Conservation (phyloP, 2,888 invertebrate genomes). For the Chamaedrilus cognettii region DNA sequence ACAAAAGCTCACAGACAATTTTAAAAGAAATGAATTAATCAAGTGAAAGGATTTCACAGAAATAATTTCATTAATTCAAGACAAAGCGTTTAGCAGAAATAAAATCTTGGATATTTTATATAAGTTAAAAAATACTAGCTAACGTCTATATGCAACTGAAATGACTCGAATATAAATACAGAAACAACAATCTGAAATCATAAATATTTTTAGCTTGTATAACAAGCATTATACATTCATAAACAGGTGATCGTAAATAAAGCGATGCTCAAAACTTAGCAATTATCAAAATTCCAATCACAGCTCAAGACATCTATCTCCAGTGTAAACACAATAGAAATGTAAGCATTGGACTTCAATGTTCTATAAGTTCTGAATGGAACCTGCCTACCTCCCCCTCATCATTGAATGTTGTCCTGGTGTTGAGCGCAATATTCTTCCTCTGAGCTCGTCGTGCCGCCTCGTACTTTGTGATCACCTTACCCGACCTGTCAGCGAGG, state of each 20-base stretch:
- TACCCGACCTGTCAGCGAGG: too few species aligned
- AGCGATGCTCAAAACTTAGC: too few species aligned
- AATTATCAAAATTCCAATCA: neutral
- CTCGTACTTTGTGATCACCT: neutral
- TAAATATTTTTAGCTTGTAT: too few species aligned
- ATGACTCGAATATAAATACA: too few species aligned
- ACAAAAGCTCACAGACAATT: too few species aligned
- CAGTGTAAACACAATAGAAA: neutral
- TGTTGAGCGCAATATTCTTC: neutral
- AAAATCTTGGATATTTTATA: too few species aligned
- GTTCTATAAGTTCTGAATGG: neutral
- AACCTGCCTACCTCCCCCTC: conserved; percentile 1
- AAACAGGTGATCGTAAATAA: too few species aligned
- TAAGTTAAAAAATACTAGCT: too few species aligned
- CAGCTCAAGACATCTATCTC: neutral
- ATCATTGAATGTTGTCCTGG: neutral
- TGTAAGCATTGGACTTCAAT: neutral
- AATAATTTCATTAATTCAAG: neutral
- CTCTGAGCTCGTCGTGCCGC: neutral
- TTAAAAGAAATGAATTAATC: too few species aligned
- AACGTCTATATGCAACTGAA: too few species aligned
- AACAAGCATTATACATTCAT: too few species aligned
- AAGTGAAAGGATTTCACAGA: neutral
- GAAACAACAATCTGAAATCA: too few species aligned
- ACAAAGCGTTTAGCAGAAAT: neutral